Evolutionary conservation across 1,140 invertebrate species (phyloP).

Genomic region (Cotesia vestalis): DNA sequence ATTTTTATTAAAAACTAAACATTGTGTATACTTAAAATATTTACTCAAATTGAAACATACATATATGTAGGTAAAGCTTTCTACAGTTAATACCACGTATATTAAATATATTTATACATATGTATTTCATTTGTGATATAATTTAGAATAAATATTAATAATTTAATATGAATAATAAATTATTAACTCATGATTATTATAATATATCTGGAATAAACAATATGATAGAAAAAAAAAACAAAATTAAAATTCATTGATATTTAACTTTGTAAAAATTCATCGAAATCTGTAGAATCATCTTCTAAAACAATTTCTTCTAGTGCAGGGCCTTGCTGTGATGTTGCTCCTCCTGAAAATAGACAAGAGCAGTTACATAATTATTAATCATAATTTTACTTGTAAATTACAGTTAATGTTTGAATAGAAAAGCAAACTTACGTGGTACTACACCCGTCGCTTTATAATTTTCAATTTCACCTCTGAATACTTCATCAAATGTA

Average conservation of each 20-base stretch:
- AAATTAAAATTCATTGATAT: background rate
- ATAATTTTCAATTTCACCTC: slow-evolving; percentile 72
- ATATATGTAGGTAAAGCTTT: too few species aligned
- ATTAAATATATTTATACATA: too few species aligned
- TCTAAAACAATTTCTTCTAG: slow-evolving; percentile 69
- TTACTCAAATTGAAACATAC: too few species aligned
- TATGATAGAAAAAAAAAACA: too few species aligned
- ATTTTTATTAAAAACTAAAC: too few species aligned
- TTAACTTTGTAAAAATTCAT: slow-evolving; percentile 67
- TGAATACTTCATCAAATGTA: slow-evolving; percentile 75
- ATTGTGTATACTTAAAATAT: too few species aligned
- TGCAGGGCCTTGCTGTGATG: slow-evolving; percentile 54
- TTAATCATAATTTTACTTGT: slow-evolving; percentile 14
- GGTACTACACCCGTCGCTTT: slow-evolving; percentile 72
- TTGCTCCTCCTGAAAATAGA: slow-evolving; percentile 51
- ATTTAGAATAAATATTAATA: too few species aligned
- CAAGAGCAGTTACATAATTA: slow-evolving; percentile 26
- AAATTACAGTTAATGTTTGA: slow-evolving; percentile 35
- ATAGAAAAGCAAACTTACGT: slow-evolving; percentile 62
- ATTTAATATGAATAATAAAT: too few species aligned
- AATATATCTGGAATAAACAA: too few species aligned
- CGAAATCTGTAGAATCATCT: slow-evolving; percentile 64
- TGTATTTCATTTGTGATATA: too few species aligned
- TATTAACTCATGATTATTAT: too few species aligned
- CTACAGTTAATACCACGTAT: too few species aligned